Percentiles rank a stretch among this genome's conserved stretches.
phyloP scores from a whole-genome alignment of 2,888 invertebrate species.

The Eupeodes latifasciatus region DNA sequence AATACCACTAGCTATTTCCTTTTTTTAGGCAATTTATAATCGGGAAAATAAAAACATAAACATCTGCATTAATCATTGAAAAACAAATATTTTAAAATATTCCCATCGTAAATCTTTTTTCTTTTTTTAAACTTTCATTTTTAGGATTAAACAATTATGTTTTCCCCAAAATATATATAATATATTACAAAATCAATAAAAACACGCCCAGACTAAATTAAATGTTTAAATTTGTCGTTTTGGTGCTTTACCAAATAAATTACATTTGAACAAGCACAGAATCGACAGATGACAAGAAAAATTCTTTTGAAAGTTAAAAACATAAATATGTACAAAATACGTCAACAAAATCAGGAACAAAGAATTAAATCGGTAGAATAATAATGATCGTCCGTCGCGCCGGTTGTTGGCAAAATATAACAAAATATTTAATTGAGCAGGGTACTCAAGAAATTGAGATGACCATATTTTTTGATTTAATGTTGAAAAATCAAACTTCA shows the following conservation, averaged over 20 bases:
- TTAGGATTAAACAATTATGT: conserved; percentile 61
- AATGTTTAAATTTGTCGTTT: background rate
- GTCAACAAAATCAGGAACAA: conserved; percentile 23
- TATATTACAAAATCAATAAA: conserved; percentile 38
- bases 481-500: too few species aligned
- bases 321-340: conserved; percentile 40
- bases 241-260: conserved; percentile 36
- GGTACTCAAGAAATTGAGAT: background rate
- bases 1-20: background rate
- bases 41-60: background rate
- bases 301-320: conserved; percentile 46
- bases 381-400: background rate
- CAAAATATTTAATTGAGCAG: conserved; percentile 27
- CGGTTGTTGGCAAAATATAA: conserved; percentile 5
- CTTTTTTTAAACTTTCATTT: conserved; percentile 23
- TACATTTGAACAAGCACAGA: conserved; percentile 53
- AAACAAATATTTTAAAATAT: background rate
- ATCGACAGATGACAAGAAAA: conserved; percentile 61
- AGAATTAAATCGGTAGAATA: conserved; percentile 10
- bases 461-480: background rate
- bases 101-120: conserved; percentile 46
- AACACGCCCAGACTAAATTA: conserved; percentile 32
- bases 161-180: background rate
- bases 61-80: conserved; percentile 26
- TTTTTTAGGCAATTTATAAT: background rate